Evolutionary conservation across 2,888 invertebrate genomes (phyloP), one percentile per base, ranked within the genome.

Genomic region (Microplitis deprimator): DNA sequence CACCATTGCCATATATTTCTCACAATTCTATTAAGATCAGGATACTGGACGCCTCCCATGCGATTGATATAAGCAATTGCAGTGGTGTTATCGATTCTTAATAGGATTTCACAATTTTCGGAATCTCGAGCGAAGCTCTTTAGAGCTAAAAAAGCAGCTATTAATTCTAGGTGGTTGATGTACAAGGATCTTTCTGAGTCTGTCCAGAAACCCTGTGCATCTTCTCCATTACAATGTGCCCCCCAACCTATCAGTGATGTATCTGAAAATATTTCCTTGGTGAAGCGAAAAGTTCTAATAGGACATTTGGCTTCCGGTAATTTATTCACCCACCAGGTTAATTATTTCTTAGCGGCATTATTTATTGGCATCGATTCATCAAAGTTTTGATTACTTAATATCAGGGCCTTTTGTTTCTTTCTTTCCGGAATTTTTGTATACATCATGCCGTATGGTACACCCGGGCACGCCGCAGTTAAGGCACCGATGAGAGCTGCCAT

Each of bases 381-480:
- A 61, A 16, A 61, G 13, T 61, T 0, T 5, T 16, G n/a, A n/a
- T 61, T 7, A 61, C n/a, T 61, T 16, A 6, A 17, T 1, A 16
- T n/a, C 1, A 61, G 61, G 13, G 61, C 61, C 6, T n/a, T n/a
- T 61, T 40, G n/a, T 13, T 73, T 73, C 7, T 41, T 17, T 40
- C 40, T 64, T 39, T 73, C 65, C 17, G 64, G 41, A 8, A 10
- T 16, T 17, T 73, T 73, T 3, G 17, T 7, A 39, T 73, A 10
- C 3, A n/a, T 5, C 40, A 40, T 20, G 0, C 67, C 59, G 6
- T 73, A 73, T 39, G 39, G 50, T 5, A 73, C 65, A 10, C 41
- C 73, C 29, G 73, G 65, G 50, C 73, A 64, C 7, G 73, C 73
- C 17, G 74, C 74, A 50, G 50, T 17, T 39, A 73, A 17, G 20